These are phyloP conservation scores for Rutilus rutilus DNA, from an alignment of 2,113 vertebrate species.

Conservation along the genomic window DNA sequence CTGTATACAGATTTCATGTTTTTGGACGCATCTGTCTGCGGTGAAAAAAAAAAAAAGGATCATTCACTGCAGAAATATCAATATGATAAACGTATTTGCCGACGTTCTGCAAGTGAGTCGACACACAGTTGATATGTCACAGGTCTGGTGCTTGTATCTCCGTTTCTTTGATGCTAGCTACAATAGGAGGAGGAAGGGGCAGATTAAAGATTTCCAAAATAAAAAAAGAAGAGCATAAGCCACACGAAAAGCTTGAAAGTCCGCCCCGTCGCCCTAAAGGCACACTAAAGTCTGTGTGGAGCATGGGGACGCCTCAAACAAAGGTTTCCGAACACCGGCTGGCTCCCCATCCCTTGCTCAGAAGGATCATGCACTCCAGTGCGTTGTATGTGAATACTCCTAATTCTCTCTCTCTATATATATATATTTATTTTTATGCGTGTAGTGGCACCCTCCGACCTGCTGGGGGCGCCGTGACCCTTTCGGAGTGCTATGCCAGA, in stretches of 20 bases:
- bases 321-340: background rate
- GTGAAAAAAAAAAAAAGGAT: constrained; percentile 57
- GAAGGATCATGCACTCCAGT: constrained; percentile 45
- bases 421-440: constrained; percentile 53
- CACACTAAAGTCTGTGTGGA: constrained; percentile 72
- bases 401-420: constrained; percentile 47
- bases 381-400: constrained; percentile 47
- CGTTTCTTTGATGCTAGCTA: constrained; percentile 58
- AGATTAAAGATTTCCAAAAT: constrained; percentile 55
- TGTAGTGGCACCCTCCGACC: constrained; percentile 55
- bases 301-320: constrained; percentile 49
- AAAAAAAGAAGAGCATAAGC: constrained; percentile 56
- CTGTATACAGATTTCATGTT: constrained; percentile 69
- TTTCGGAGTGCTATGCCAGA: constrained; percentile 79
- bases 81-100: constrained; percentile 81
- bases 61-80: constrained; percentile 76
- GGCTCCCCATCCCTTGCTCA: constrained; percentile 49
- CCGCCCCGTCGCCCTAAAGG: constrained; percentile 63
- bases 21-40: constrained; percentile 62
- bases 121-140: constrained; percentile 72
- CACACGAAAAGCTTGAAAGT: constrained; percentile 59
- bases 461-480: constrained; percentile 22
- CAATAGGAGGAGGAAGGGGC: constrained; percentile 42
- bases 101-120: constrained; percentile 61
- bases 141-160: constrained; percentile 59